Conservation (phyloP, 2,888 invertebrate genomes). For the Leptogaster cylindrica region DNA sequence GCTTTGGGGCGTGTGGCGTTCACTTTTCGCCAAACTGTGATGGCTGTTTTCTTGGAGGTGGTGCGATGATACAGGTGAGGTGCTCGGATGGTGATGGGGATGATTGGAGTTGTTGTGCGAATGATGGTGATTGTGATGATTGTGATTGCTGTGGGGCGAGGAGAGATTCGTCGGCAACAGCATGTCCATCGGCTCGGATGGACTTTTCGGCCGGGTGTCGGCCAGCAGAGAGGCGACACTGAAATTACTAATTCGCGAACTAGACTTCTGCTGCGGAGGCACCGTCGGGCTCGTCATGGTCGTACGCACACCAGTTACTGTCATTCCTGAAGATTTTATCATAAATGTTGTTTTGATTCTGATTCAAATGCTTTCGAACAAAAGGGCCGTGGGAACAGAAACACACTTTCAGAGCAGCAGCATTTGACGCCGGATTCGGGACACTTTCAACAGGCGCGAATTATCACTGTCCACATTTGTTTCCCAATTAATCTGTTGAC, state of each 20-base stretch:
- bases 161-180: conserved; percentile 59
- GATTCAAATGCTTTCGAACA: conserved; percentile 27
- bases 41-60: conserved; percentile 51
- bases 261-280: conserved; percentile 65
- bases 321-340: conserved; percentile 64
- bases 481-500: background rate
- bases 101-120: conserved; percentile 42
- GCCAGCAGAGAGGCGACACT: conserved; percentile 87
- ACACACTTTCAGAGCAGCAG: too few species aligned
- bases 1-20: conserved; percentile 61
- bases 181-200: conserved; percentile 49
- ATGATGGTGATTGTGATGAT: conserved; percentile 50
- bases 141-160: conserved; percentile 50
- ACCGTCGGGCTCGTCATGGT: conserved; percentile 69
- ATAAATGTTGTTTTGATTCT: too few species aligned
- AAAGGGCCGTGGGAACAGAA: conserved; percentile 3
- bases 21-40: conserved; percentile 56
- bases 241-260: conserved; percentile 76
- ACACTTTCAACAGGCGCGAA: background rate
- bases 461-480: conserved; percentile 27
- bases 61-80: conserved; percentile 45
- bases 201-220: conserved; percentile 74
- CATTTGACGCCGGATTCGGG: conserved; percentile 1
- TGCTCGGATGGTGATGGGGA: conserved; percentile 41
- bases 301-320: conserved; percentile 69